phyloP scores from a whole-genome alignment of 2,888 invertebrate genomes.

The Vanessa cardui region DNA sequence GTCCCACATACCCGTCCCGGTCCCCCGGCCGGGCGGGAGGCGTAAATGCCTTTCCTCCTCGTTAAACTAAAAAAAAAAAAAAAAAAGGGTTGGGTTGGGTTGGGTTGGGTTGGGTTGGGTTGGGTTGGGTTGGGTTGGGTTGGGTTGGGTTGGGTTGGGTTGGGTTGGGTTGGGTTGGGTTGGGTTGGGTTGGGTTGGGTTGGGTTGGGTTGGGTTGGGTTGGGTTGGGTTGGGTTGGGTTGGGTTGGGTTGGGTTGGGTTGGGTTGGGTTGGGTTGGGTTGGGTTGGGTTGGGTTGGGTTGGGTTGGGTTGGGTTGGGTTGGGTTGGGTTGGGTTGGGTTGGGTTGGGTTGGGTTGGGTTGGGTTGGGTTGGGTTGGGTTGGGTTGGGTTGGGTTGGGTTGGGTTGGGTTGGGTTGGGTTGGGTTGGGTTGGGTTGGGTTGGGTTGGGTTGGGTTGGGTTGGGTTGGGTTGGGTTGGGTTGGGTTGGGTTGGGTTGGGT shows the following conservation, averaged over 20 bases:
- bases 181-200: slow-evolving; percentile 32
- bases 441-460: no score
- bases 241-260: slow-evolving; percentile 30
- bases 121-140: slow-evolving; percentile 36
- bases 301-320: no score
- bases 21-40: no score
- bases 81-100: slow-evolving; percentile 38
- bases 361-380: slow-evolving; percentile 17
- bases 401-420: slow-evolving; percentile 17
- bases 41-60: slow-evolving; percentile 7
- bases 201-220: slow-evolving; percentile 31
- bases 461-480: not conserved
- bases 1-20: no score
- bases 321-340: not conserved
- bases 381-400: not conserved
- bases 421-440: no score
- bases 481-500: slow-evolving; percentile 2
- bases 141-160: slow-evolving; percentile 38
- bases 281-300: not conserved
- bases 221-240: slow-evolving; percentile 23
- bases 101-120: slow-evolving; percentile 39
- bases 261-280: slow-evolving; percentile 25
- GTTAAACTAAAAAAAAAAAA: not conserved
- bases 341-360: not conserved
- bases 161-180: slow-evolving; percentile 44